Evolutionary conservation across 2,888 invertebrate species (phyloP), one percentile per base, ranked within the genome.

Genomic region (Himalopsyche kuldschensis): DNA sequence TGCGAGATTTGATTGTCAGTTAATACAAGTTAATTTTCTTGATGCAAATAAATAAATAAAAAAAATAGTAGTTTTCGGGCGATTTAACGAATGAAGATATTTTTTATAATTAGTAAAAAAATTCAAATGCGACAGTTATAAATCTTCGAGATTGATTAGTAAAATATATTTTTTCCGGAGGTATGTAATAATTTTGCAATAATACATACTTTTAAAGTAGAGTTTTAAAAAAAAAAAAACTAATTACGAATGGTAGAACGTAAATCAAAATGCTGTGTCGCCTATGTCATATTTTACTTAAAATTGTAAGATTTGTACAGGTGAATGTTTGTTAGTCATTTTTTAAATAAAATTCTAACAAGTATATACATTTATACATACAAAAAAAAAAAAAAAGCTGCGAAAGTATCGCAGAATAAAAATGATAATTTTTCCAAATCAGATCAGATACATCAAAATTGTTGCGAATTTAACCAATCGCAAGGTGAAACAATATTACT

Each of bases 271-370:
- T 69, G 69, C 69, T 15, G 63, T 63, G 82, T 78, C 78, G 79
- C 82, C 69, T 79, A 79, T 48, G 75, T 35, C 47, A 82, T 79
- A 79, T 75, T 47, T 90, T 90, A 27, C 69, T 69, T 69, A 69
- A 69, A 11, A 90, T 90, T 91, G 91, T 91, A 91, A 91, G 91
- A 91, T 91, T 90, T 88, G 89, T 89, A 91, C 91, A 90, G 30
- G 88, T 90, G 90, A 91, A 91, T 91, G 27, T 69, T 69, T 69
- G 69, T 69, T 91, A 90, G 87, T 91, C 91, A 91, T 90, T 90
- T 88, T 88, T 88, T 88, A 86, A 89, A 88, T 82, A 80, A 88
- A 88, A 89, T 83, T 88, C 89, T 88, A 89, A 88, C 88, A 88
- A 89, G 90, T 89, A 89, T 85, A 83, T 85, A 85, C 85, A 85